These are phyloP conservation scores for Rafetus swinhoei DNA, from an alignment of 2,113 vertebrate species.

Conservation along the genomic window DNA sequence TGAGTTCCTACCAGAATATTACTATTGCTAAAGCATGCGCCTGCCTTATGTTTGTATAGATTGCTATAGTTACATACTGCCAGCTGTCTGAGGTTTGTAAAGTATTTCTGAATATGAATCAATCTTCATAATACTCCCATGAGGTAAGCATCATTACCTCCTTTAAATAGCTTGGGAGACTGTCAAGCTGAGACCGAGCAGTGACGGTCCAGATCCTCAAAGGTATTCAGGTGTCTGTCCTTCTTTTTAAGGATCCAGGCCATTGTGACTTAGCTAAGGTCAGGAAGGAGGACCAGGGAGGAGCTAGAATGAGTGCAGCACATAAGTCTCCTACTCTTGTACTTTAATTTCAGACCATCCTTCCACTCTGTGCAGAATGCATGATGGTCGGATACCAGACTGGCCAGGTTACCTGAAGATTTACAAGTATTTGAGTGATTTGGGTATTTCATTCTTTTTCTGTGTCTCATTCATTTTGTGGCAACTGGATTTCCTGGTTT, in stretches of 20 bases:
- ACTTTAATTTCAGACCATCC: background rate
- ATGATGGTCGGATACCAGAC: background rate
- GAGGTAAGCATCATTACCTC: background rate
- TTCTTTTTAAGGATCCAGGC: background rate
- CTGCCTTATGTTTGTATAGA: background rate
- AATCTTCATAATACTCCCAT: background rate
- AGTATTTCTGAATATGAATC: background rate
- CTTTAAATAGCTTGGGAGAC: background rate
- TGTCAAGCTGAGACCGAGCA: background rate
- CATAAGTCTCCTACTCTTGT: background rate
- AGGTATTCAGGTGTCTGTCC: background rate
- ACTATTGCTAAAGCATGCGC: background rate
- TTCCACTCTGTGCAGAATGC: accelerated
- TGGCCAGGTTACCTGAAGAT: background rate
- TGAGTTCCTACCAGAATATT: background rate
- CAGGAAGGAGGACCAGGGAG: background rate
- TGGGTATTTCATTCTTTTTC: background rate
- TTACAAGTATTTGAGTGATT: background rate
- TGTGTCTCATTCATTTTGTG: background rate
- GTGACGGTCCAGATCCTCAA: background rate
- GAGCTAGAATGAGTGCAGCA: background rate
- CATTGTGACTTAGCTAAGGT: background rate
- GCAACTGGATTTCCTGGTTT: background rate
- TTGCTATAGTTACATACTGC: background rate
- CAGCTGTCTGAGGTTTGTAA: background rate